Base-by-base conservation (phyloP, 2,797 vertebrate species). In the Spheniscus humboldti region DNA sequence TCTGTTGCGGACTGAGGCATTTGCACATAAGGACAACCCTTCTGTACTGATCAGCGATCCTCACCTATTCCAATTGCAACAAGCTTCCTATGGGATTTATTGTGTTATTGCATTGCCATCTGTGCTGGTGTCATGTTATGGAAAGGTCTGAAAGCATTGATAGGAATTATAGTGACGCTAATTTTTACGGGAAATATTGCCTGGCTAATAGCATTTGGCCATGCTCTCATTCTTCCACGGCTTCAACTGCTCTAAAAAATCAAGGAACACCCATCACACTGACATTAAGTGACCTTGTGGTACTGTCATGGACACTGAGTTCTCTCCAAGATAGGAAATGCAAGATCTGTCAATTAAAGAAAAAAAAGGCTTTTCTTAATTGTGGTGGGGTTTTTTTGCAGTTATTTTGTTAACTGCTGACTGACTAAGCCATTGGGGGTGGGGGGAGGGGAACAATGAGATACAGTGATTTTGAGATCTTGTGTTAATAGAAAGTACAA, bases 11-110 rank as follows among this genome's bases (percentile, higher is more conserved):
- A 82, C 80, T 82, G 67, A 82, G 90, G 77, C 92, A 64, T 78
- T 86, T 89, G 53, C 67, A 86, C 93, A 94, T 66, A 97, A 79
- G 86, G 63, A 69, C 37, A 64, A n/a, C 5, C 48, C 90, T 96
- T 96, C 92, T 96, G 93, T 50, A 92, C 60, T 35, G n/a, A 85
- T 80, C 72, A 68, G 41, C 3, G 1, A 63, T 64, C 87, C 22
- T 84, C 77, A 93, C 60, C 45, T 87, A 31, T 59, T 73, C 27
- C 18, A 64, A 33, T 22, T 31, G 71, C 71, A 94, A 76, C 30
- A 59, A 71, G 53, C 6, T 71, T 94, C 60, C 60, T 24, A 1
- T 11, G 72, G 60, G 71, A 74, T 85, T 96, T 94, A 92, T 45
- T 64, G 48, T 77, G 52, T 69, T 82, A 53, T 23, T 60, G 24